Base-by-base conservation (phyloP, 2,888 invertebrate species). In the Didymodactylos carnosus region DNA sequence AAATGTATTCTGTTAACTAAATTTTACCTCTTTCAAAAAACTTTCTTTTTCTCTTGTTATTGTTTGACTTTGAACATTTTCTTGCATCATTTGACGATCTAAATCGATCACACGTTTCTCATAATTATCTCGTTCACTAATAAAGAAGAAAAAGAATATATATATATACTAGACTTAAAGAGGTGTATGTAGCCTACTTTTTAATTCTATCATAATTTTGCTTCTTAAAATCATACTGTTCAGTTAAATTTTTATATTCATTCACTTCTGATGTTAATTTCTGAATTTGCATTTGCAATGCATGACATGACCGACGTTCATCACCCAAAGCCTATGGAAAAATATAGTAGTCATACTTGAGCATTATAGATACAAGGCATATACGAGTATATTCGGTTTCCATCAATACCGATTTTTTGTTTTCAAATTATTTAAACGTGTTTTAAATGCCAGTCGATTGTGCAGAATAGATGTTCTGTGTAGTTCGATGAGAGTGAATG, bases 121-220 rank as follows among this genome's bases (percentile, higher is more conserved):
- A 70, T 80, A 77, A 40, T 78, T 78, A 76, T 82, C 82, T 53
- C 81, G 73, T 74, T 82, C 81, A 73, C 82, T 82, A 77, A 10
- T 76, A 73, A 49, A 25, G 71, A 43, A 51, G 2, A 35, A 41
- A 5, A 3, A 62, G n/a, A 39, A 16, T 76, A 69, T 16, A 27
- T 6, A 25, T 11, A 13, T 11, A 16, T 19, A 39, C 0, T 46
- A 14, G 13, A 13, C 11, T 27, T 25, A 1, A 3, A 27, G 8
- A 25, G 25, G 25, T 13, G 39, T 19, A 19, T 13, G 7, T 39
- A 25, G 39, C 77, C 71, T 77, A 82, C 82, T 77, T 76, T 79
- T 82, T 81, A 3, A 82, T 78, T 76, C 78, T 78, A 71, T 82
- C 81, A 78, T 80, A 83, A 76, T 82, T 82, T 72, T 81, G 81